Evolutionary conservation across 53 echinoderm and acorn worm genomes (phyloP).

Genomic region (Echinometra lucunter): DNA sequence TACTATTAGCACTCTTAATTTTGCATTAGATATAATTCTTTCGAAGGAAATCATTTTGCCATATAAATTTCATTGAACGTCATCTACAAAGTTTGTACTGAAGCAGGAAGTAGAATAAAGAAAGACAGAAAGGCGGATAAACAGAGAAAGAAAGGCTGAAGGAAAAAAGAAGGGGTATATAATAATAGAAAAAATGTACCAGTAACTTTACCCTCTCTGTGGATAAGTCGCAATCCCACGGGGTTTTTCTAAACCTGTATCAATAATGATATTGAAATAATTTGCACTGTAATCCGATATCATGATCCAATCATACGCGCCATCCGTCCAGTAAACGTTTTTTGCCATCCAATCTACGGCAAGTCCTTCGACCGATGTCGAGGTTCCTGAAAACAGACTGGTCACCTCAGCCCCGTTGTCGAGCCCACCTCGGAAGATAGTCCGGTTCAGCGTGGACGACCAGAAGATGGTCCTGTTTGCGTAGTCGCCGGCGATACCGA

Average conservation of each 20-base stretch:
- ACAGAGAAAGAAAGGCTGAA: not conserved
- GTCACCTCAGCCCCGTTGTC: conserved; percentile 70
- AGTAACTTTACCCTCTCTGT: conserved; percentile 79
- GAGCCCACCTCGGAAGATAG: conserved; percentile 84
- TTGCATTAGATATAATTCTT: too few relatives aligned
- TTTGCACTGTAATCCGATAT: conserved; percentile 82
- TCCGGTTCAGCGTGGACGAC: conserved; percentile 79
- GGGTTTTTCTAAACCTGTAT: conserved; percentile 89
- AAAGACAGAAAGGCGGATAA: not conserved
- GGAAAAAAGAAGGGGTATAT: not conserved
- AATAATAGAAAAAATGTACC: too few relatives aligned
- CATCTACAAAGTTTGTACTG: too few relatives aligned
- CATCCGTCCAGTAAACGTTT: conserved; percentile 92
- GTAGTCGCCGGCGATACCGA: conserved; percentile 85
- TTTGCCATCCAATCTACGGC: conserved; percentile 96
- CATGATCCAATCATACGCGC: conserved; percentile 90
- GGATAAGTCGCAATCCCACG: conserved; percentile 88
- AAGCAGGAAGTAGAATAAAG: not conserved
- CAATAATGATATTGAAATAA: conserved; percentile 72
- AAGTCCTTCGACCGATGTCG: conserved; percentile 91
- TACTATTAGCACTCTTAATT: too few relatives aligned
- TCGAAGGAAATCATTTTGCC: too few relatives aligned
- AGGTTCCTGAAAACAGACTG: conserved; percentile 75
- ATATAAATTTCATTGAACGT: too few relatives aligned
- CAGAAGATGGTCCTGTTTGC: conserved; percentile 79